These are phyloP conservation scores for Artemisiospiza belli DNA, from an alignment of 2,113 vertebrate genomes.

Conservation along the genomic window DNA sequence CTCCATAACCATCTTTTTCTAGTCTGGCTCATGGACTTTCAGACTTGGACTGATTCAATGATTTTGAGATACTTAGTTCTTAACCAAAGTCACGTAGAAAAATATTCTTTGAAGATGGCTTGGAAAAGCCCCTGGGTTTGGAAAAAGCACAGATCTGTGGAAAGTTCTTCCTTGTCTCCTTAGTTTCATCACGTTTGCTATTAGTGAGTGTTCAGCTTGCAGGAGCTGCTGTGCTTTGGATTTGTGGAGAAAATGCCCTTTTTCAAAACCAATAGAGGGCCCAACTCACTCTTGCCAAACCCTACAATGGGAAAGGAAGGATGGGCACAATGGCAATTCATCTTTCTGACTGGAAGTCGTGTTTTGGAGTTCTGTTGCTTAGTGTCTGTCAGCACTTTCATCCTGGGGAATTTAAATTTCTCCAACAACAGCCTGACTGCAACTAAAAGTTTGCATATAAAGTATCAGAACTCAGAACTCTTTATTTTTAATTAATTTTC, in stretches of 20 bases:
- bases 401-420: neutral
- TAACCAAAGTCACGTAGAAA: neutral
- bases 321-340: neutral
- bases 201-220: neutral
- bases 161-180: neutral
- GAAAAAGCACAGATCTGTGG: neutral
- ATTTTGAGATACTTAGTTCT: neutral
- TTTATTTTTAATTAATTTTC: neutral
- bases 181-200: neutral
- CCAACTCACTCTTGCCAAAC: neutral
- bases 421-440: neutral
- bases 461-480: neutral
- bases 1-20: neutral
- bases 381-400: slow-evolving; percentile 33
- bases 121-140: neutral
- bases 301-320: neutral
- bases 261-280: neutral
- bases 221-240: neutral
- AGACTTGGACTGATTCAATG: neutral
- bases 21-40: neutral
- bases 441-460: neutral
- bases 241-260: neutral
- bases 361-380: slow-evolving; percentile 42
- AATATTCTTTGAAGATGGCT: neutral
- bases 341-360: neutral